phyloP scores from a whole-genome alignment of 2,888 invertebrate genomes.

The Polydrusus tereticollis region DNA sequence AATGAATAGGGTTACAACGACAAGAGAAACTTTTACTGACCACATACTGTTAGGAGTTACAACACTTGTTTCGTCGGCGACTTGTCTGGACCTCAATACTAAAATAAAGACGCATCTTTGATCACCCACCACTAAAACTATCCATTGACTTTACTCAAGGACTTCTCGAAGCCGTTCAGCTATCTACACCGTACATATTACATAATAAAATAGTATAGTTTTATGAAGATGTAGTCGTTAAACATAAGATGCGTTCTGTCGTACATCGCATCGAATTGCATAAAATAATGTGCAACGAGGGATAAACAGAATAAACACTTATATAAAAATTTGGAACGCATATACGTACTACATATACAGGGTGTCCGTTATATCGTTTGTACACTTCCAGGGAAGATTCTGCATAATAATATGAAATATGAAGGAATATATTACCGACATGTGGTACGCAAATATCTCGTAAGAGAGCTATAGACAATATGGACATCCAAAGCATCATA shows the following conservation, averaged over 20 bases:
- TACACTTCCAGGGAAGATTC: too few species aligned
- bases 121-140: constrained; percentile 38
- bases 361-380: too few species aligned
- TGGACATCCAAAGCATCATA: too few species aligned
- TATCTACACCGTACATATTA: constrained; percentile 47
- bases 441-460: too few species aligned
- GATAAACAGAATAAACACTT: too few species aligned
- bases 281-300: too few species aligned
- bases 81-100: constrained; percentile 32
- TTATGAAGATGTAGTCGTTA: background rate
- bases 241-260: background rate
- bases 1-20: constrained; percentile 48
- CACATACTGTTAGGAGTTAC: constrained; percentile 46
- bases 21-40: constrained; percentile 46
- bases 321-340: too few species aligned
- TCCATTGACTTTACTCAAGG: constrained; percentile 50
- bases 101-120: constrained; percentile 54
- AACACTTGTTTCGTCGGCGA: constrained; percentile 35
- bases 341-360: too few species aligned
- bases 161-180: constrained; percentile 44
- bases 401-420: too few species aligned
- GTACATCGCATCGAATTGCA: too few species aligned
- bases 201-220: constrained; percentile 41
- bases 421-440: too few species aligned
- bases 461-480: too few species aligned